Evolutionary conservation across 2,888 invertebrate genomes (phyloP), one percentile per base, ranked within the genome.

Genomic region (Orthonevra nobilis): DNA sequence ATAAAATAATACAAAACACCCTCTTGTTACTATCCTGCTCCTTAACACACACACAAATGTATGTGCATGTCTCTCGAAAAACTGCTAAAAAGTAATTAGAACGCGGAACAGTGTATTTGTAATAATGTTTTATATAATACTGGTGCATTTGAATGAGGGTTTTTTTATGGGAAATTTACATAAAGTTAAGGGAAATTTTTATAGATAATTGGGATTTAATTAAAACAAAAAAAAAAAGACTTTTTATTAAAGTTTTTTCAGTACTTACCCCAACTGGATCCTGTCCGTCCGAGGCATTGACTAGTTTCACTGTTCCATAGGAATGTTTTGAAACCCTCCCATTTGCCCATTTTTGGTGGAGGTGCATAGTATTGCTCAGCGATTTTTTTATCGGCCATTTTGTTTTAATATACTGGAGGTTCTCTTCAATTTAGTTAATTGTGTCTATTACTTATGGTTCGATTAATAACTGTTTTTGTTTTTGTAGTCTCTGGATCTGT

Each of bases 251-350:
- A n/a, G n/a, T n/a, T n/a, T n/a, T n/a, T n/a, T 6, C 0, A 30
- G 17, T 61, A 94, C 96, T 96, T 89, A 97, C 97, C 96, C 98
- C 98, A 98, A 90, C 96, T 97, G 87, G 93, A 91, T 84, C 95
- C 97, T 81, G 96, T 97, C 85, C 97, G 92, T 85, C 97, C 97
- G 84, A 97, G 91, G 89, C 97, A 93, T 90, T 96, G 96, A 86
- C 94, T 93, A 81, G 96, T 97, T 90, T 97, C 96, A 84, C 95
- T 92, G 91, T 98, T 96, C 94, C 95, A 97, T 83, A 97, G 89
- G 91, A 97, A 97, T 86, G 92, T 90, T 89, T 91, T 92, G 91
- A 96, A 94, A 85, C 93, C 91, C 90, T 96, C 95, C 95, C 96
- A 96, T 92, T 92, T 93, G 83, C 94, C 94, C 85, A 95, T 91